Percentiles rank a stretch among this genome's conserved stretches.
phyloP scores from a whole-genome alignment of 2,797 vertebrate genomes.

The Agapornis canus region DNA sequence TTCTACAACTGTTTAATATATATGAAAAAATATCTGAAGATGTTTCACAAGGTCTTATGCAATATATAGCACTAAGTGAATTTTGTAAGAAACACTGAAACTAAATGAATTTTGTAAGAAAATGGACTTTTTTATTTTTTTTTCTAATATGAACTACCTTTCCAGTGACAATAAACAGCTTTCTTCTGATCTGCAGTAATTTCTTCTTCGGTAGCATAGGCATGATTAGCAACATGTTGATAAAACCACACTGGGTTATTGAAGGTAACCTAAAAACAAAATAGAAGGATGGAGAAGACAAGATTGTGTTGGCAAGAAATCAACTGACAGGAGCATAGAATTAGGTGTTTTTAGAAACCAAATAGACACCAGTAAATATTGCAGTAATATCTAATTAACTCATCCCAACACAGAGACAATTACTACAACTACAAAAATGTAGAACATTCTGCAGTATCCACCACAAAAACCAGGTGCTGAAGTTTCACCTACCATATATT shows the following conservation, averaged over 20 bases:
- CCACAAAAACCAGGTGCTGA: background rate
- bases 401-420: background rate
- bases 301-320: slow-evolving; percentile 7
- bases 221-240: slow-evolving; percentile 81
- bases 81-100: background rate
- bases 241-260: slow-evolving; percentile 86
- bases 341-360: slow-evolving; percentile 5
- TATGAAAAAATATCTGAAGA: background rate
- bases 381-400: slow-evolving; percentile 51
- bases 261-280: slow-evolving; percentile 5
- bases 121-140: fast-evolving
- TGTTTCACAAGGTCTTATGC: background rate
- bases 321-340: background rate
- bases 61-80: background rate
- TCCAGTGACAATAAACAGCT: slow-evolving; percentile 80
- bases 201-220: slow-evolving; percentile 78
- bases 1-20: background rate
- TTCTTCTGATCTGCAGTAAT: slow-evolving; percentile 49
- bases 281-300: background rate
- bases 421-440: background rate
- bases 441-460: background rate
- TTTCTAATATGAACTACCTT: slow-evolving; percentile 44
- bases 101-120: background rate
- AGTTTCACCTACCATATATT: background rate
- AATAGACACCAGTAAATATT: slow-evolving; percentile 7